These are phyloP conservation scores for Wasmannia auropunctata DNA, from an alignment of 1,140 invertebrate genomes.

Conservation along the genomic window DNA sequence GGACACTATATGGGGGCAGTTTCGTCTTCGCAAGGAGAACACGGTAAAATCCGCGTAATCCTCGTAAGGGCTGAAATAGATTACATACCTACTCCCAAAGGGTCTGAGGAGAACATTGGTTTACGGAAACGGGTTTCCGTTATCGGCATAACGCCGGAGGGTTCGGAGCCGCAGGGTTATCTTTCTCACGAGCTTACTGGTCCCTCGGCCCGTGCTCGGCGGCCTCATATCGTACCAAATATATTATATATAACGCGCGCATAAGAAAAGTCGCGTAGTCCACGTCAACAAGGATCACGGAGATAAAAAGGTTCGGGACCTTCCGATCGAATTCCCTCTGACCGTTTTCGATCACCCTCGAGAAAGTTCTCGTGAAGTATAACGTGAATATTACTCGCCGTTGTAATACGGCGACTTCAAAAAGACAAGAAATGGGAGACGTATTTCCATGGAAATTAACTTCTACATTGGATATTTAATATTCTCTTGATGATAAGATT, in stretches of 20 bases:
- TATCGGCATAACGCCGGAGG: slow-evolving; percentile 70
- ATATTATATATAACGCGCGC: slow-evolving; percentile 45
- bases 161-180: slow-evolving; percentile 73
- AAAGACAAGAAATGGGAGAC: neutral
- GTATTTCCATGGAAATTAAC: neutral
- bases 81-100: slow-evolving; percentile 61
- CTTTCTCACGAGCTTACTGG: slow-evolving; percentile 56
- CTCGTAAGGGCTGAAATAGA: slow-evolving; percentile 71
- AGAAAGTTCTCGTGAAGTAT: neutral
- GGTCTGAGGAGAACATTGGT: slow-evolving; percentile 69
- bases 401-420: neutral
- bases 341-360: neutral
- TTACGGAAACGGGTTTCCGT: slow-evolving; percentile 74
- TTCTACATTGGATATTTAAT: neutral
- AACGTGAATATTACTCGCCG: slow-evolving; percentile 24
- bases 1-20: neutral
- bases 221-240: slow-evolving; percentile 63
- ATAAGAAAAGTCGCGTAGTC: slow-evolving; percentile 40
- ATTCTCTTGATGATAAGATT: neutral
- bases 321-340: neutral
- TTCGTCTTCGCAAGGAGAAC: slow-evolving; percentile 13
- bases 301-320: slow-evolving; percentile 10
- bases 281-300: slow-evolving; percentile 41
- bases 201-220: slow-evolving; percentile 42
- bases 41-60: slow-evolving; percentile 69